Conservation (phyloP, 2,888 invertebrate genomes). For the Podotricha telesiphe region DNA sequence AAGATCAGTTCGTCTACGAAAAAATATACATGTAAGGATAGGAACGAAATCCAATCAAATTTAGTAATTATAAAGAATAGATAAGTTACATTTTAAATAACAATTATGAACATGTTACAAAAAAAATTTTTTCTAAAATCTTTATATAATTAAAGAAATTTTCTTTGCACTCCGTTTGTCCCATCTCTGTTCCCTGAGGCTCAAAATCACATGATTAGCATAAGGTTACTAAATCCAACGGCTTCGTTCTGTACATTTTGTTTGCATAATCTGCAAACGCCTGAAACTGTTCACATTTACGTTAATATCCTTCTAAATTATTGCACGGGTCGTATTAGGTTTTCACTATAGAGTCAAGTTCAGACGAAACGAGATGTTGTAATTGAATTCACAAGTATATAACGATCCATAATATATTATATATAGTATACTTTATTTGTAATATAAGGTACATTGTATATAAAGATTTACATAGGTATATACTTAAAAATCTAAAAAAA, state of each 20-base stretch:
- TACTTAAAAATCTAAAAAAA: too few species aligned
- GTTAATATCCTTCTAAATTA: constrained; percentile 38
- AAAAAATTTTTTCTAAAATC: background rate
- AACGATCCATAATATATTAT: background rate
- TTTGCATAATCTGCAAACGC: constrained; percentile 39
- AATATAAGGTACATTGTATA: too few species aligned
- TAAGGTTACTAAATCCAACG: constrained; percentile 41
- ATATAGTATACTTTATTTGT: too few species aligned
- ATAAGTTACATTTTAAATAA: too few species aligned
- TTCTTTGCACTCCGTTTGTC: background rate
- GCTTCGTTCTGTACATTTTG: constrained; percentile 39
- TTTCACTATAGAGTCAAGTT: constrained; percentile 17
- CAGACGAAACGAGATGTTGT: background rate
- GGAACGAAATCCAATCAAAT: too few species aligned
- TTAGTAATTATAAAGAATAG: too few species aligned
- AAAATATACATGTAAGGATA: too few species aligned
- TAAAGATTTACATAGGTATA: too few species aligned
- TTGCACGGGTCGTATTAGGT: constrained; percentile 27
- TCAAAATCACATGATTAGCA: constrained; percentile 34
- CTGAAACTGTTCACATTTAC: constrained; percentile 37
- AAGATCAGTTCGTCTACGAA: too few species aligned
- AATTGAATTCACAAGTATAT: constrained; percentile 13
- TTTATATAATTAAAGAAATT: background rate
- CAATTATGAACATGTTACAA: too few species aligned
- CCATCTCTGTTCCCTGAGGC: background rate